Evolutionary conservation across 1,140 invertebrate species (phyloP).

Genomic region (Pygmarrhopalites habei): DNA sequence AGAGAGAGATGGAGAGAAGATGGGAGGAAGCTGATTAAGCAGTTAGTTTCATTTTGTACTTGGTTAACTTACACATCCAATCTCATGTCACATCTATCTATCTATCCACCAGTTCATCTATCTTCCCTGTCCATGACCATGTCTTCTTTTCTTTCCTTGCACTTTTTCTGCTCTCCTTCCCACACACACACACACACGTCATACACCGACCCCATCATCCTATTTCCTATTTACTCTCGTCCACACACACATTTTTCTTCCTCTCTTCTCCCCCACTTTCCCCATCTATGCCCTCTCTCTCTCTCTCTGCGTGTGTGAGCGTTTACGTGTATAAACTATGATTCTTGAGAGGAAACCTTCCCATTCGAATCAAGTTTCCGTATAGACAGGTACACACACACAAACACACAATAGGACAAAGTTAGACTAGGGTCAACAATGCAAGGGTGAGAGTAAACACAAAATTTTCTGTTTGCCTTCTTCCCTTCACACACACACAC

Average conservation of each 20-base stretch:
- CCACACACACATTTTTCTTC: background rate
- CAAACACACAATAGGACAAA: background rate
- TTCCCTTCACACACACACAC: too few species aligned
- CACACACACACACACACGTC: background rate
- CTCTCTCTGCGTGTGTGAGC: too few species aligned
- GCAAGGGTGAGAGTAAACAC: too few species aligned
- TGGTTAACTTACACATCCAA: slow-evolving; percentile 11
- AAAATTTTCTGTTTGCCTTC: too few species aligned
- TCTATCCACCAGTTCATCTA: background rate
- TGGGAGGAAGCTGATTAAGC: slow-evolving; percentile 39
- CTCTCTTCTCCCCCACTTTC: background rate
- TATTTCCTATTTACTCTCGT: background rate
- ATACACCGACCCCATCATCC: background rate
- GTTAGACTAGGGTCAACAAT: background rate
- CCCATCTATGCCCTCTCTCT: too few species aligned
- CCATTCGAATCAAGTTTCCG: too few species aligned
- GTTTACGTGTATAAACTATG: too few species aligned
- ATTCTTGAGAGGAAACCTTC: too few species aligned
- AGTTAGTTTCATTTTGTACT: slow-evolving; percentile 33
- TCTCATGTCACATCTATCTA: slow-evolving; percentile 13
- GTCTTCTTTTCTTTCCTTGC: background rate
- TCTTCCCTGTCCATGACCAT: background rate
- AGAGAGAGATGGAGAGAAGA: too few species aligned
- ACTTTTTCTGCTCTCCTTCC: background rate
- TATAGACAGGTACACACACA: background rate